Base-by-base conservation (phyloP, 2,888 invertebrate species). In the Sesia apiformis region DNA sequence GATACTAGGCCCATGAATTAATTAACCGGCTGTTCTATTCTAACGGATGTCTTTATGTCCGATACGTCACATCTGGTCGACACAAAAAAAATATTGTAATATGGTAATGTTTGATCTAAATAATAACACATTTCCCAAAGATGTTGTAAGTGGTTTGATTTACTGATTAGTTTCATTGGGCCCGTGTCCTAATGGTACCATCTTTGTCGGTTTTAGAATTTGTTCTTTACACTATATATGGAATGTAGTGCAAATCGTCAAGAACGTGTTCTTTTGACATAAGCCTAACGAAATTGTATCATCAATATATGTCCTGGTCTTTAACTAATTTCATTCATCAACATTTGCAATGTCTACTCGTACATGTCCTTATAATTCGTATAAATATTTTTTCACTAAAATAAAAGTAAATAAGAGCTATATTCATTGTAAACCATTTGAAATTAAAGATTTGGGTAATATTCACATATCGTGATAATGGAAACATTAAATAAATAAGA, bases 1-100 rank as follows among this genome's bases (percentile, higher is more conserved):
- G 76, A 74, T 72, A 74, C 70, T 67, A 71, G 75, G 71, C 70
- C 74, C 69, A 69, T 81, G 81, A 77, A 80, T 83, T 76, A 67
- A 80, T 81, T 79, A 77, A 60, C 7, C 49, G 38, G 63, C 58
- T 23, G 65, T 42, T 6, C 5, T 6, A 3, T n/a, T 8, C 40
- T 7, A 67, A 64, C 74, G 72, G 68, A 71, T 72, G 63, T 70
- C 65, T 63, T 64, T 58, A 58, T 55, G 56, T 64, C 52, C 52
- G 63, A 65, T 66, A 69, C 73, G 69, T 77, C 76, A 72, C 59
- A 54, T 58, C 59, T 58, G 58, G 58, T 59, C 57, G 23, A 23
- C 2, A 23, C 23, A 23, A 23, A 23, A 23, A 23, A 23, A 67
- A 68, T 70, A 62, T 64, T 63, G 60, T 63, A 56, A 52, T 66